phyloP scores from a whole-genome alignment of 2,888 invertebrate genomes.

The Meta bourneti region DNA sequence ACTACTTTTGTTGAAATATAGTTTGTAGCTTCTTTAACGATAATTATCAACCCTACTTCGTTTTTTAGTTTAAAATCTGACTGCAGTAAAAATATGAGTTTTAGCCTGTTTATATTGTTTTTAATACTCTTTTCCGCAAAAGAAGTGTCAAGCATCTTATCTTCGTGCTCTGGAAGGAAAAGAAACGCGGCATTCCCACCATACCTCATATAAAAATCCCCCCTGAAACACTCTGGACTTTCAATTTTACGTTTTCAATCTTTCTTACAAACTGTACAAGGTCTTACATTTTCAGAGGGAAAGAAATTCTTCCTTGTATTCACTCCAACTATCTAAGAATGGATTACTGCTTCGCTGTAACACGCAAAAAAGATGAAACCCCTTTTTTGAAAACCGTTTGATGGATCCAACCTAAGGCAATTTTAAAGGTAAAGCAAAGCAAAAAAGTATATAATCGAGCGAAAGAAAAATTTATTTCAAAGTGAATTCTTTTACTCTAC shows the following conservation, averaged over 20 bases:
- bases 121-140: too few relatives aligned
- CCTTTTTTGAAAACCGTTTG: conserved; percentile 33
- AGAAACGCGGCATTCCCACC: background rate
- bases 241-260: background rate
- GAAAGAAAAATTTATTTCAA: conserved; percentile 50
- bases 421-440: conserved; percentile 34
- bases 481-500: conserved; percentile 46
- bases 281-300: background rate
- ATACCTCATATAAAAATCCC: background rate
- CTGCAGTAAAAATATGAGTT: too few relatives aligned
- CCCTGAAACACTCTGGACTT: background rate
- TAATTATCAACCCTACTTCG: too few relatives aligned
- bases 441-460: background rate
- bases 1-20: too few relatives aligned
- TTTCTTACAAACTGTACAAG: background rate
- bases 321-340: background rate
- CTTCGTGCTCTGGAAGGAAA: background rate
- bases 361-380: conserved; percentile 6
- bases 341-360: background rate
- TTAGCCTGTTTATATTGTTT: too few relatives aligned
- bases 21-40: too few relatives aligned
- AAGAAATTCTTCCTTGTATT: background rate
- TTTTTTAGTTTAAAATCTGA: too few relatives aligned
- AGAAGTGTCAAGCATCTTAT: background rate
- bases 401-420: conserved; percentile 43